Evolutionary conservation across 2,797 vertebrate species (phyloP), one percentile per base, ranked within the genome.

Genomic region (Syncerus caffer): DNA sequence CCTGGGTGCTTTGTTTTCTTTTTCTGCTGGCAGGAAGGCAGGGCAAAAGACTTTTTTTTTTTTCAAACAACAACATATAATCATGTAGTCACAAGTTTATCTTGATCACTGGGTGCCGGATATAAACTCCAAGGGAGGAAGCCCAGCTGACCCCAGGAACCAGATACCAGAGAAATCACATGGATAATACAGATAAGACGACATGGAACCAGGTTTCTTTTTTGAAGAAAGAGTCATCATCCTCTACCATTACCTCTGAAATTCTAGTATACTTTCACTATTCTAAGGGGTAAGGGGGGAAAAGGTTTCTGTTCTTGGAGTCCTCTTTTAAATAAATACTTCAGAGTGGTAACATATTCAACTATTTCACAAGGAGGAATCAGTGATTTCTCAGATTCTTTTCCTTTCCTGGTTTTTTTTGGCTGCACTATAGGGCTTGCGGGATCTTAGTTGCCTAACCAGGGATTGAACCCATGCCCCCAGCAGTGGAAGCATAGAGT

Each of bases 111-210:
- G 78, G 38, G 12, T 62, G 87, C 38, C 21, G 78, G 60, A 71
- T 53, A 87, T 67, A 78, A 95, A 94, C 89, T 96, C 84, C 45
- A 94, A 58, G 10, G 50, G 4, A 85, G 29, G 47, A 74, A 96
- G 17, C 8, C 1, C 34, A 58, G 38, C 82, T 50, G 76, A 86
- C 42, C 29, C 80, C 17, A 25, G 31, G 91, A 76, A 78, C 29
- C 58, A 79, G 38, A 85, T 15, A 71, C 14, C 55, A 78, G 85
- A 83, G 74, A 97, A 92, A 87, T 90, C 15, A 27, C 55, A 11
- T 71, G 38, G 74, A 62, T n/a, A 25, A 31, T 47, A 89, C 7
- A 34, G 47, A 84, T 12, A 53, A 85, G 34, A 57, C 3, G 17
- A 53, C 85, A 80, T 53, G 14, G 64, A 62, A 82, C 47, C 19